These are phyloP conservation scores for Lepidochitona cinerea DNA, from an alignment of 2,888 invertebrate genomes.

Conservation along the genomic window DNA sequence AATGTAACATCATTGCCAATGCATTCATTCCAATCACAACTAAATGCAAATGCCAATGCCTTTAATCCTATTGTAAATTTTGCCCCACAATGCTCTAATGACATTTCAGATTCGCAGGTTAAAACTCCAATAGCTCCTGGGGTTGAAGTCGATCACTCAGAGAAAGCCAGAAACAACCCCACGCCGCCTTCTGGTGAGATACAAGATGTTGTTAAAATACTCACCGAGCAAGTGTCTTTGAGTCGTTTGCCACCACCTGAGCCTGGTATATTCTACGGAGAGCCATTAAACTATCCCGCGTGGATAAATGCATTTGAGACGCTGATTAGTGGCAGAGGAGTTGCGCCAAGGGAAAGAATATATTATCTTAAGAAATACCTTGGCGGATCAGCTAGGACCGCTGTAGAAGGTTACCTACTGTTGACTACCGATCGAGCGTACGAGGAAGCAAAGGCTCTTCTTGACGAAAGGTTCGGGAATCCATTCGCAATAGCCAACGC, in stretches of 20 bases:
- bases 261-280: conserved; percentile 22
- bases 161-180: neutral
- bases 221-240: neutral
- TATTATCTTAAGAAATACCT: conserved; percentile 34
- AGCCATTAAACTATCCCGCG: conserved; percentile 23
- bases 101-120: too few relatives aligned
- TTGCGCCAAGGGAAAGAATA: conserved; percentile 25
- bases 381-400: conserved; percentile 27
- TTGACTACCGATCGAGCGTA: conserved; percentile 24
- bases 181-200: neutral
- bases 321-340: conserved; percentile 25
- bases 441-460: conserved; percentile 18
- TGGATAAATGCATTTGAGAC: conserved; percentile 34
- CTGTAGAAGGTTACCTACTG: conserved; percentile 32
- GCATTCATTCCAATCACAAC: neutral
- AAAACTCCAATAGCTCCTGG: too few relatives aligned
- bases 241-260: conserved; percentile 19
- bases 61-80: neutral
- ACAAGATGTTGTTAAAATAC: neutral
- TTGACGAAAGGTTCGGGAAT: conserved; percentile 30
- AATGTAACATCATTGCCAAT: too few relatives aligned
- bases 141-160: too few relatives aligned
- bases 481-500: conserved; percentile 29
- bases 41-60: neutral
- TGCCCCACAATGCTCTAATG: too few relatives aligned